These are phyloP conservation scores for Bedellia somnulentella DNA, from an alignment of 2,888 invertebrate genomes.

Conservation along the genomic window DNA sequence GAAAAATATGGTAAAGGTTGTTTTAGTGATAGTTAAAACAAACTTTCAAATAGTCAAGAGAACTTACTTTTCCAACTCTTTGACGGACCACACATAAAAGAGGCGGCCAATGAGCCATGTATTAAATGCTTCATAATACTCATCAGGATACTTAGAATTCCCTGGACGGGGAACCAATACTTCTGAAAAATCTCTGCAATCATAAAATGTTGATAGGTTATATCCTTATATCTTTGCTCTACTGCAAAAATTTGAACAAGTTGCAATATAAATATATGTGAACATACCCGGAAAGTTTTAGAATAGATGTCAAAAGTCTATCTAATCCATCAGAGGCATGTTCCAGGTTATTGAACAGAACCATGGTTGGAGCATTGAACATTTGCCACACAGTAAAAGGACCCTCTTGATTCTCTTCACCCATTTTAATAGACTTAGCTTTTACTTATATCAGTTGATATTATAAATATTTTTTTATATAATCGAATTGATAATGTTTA, in stretches of 20 bases:
- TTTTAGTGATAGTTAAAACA: too few species aligned
- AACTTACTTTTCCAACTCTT: slow-evolving; percentile 49
- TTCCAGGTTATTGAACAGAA: slow-evolving; percentile 59
- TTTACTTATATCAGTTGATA: not conserved
- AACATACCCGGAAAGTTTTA: slow-evolving; percentile 56
- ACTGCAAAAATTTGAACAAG: too few species aligned
- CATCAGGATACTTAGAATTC: slow-evolving; percentile 34
- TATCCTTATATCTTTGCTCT: too few species aligned
- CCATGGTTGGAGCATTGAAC: slow-evolving; percentile 63
- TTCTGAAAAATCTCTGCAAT: slow-evolving; percentile 50
- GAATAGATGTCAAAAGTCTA: slow-evolving; percentile 57
- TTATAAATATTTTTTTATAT: not conserved
- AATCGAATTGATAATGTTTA: not conserved
- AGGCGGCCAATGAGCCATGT: slow-evolving; percentile 69
- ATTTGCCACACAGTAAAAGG: slow-evolving; percentile 64
- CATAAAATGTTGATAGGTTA: slow-evolving; percentile 8
- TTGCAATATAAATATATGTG: not conserved
- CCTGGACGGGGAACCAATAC: slow-evolving; percentile 54
- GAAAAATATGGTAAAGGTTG: too few species aligned
- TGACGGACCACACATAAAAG: slow-evolving; percentile 63
- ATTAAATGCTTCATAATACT: slow-evolving; percentile 59
- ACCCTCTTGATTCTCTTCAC: slow-evolving; percentile 43
- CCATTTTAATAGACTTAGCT: slow-evolving; percentile 19
- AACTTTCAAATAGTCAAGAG: too few species aligned
- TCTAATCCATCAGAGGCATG: slow-evolving; percentile 57